Evolutionary conservation across 2,888 invertebrate genomes (phyloP).

Genomic region (Eristalinus aeneus): DNA sequence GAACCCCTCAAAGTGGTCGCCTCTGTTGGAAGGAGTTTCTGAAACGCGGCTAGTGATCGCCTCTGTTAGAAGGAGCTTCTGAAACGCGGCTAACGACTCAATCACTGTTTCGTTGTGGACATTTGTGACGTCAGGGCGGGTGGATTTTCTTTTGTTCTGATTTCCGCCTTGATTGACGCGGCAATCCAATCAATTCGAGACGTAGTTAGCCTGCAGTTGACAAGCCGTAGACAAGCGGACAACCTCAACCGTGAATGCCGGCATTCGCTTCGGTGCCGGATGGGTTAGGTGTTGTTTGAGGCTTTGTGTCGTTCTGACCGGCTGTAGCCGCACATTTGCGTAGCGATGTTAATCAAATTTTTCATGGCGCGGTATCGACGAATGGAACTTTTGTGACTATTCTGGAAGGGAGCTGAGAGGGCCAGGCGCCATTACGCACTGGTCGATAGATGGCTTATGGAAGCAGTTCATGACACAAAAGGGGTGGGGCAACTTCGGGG

Average conservation of each 20-base stretch:
- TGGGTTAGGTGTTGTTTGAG: background rate
- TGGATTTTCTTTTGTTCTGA: too few species aligned
- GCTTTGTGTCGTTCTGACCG: background rate
- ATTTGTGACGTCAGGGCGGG: background rate
- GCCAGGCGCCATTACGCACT: too few species aligned
- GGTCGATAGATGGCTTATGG: too few species aligned
- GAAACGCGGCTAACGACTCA: background rate
- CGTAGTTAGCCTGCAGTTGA: background rate
- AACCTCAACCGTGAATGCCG: conserved; percentile 57
- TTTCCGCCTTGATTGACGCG: conserved; percentile 17
- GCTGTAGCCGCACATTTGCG: too few species aligned
- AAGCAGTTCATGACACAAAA: too few species aligned
- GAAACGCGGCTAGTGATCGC: too few species aligned
- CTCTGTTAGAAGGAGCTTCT: too few species aligned
- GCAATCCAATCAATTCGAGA: background rate
- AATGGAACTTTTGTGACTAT: conserved; percentile 11
- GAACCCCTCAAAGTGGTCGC: background rate
- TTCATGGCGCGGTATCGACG: background rate
- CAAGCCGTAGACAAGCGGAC: conserved; percentile 19
- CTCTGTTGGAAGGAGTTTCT: background rate
- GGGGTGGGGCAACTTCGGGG: too few species aligned
- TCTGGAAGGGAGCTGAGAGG: too few species aligned
- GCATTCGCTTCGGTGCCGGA: background rate
- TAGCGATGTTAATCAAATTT: too few species aligned
- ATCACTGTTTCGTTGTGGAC: background rate